Conservation (phyloP, 2,797 vertebrate species). For the Sebastes nivosus region DNA sequence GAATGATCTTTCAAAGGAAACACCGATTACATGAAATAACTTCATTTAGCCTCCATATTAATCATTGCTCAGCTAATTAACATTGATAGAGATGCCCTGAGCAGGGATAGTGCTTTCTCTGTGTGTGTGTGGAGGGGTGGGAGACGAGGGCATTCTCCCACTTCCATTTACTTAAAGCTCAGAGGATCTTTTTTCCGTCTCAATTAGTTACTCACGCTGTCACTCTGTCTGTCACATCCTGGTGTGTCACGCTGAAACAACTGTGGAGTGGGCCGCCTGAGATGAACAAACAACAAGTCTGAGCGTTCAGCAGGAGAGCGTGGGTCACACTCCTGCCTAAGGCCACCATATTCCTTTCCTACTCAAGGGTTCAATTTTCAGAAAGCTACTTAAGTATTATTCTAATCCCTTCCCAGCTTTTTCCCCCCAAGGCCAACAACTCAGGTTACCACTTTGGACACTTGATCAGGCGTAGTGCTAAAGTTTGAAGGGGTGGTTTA, state of each 20-base stretch:
- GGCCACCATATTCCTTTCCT: conserved; percentile 72
- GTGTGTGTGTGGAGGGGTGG: conserved; percentile 18
- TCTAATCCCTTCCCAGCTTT: conserved; percentile 74
- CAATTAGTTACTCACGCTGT: conserved; percentile 82
- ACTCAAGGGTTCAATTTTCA: conserved; percentile 77
- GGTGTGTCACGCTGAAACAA: conserved; percentile 62
- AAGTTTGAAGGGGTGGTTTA: conserved; percentile 54
- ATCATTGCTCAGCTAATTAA: conserved; percentile 92
- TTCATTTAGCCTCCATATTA: conserved; percentile 91
- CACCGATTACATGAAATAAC: conserved; percentile 89
- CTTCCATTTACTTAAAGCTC: conserved; percentile 72
- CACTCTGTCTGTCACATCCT: conserved; percentile 79
- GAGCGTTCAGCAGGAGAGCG: conserved; percentile 63
- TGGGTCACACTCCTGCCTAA: conserved; percentile 75
- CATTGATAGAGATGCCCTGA: conserved; percentile 82
- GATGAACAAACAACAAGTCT: conserved; percentile 57
- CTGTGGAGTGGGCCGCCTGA: conserved; percentile 65
- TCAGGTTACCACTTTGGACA: conserved; percentile 75
- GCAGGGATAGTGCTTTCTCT: conserved; percentile 66
- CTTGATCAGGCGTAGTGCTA: conserved; percentile 57
- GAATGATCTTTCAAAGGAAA: conserved; percentile 89
- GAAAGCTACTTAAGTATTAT: conserved; percentile 82
- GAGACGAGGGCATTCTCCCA: conserved; percentile 64
- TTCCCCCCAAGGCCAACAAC: conserved; percentile 55
- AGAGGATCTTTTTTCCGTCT: conserved; percentile 74